phyloP scores from a whole-genome alignment of 2,113 vertebrate genomes.

The Sebastes fasciatus region DNA sequence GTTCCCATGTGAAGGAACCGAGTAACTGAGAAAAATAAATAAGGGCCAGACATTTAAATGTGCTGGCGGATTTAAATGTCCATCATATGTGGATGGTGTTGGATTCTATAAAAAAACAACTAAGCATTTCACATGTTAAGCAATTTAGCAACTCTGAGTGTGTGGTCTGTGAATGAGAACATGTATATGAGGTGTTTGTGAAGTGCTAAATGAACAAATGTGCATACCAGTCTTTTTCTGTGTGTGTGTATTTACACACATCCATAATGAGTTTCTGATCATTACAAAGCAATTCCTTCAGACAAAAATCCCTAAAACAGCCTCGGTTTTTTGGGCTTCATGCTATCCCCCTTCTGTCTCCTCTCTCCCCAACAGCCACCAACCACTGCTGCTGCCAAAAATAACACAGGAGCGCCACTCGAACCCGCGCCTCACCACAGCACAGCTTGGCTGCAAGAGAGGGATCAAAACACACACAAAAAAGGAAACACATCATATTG shows the following conservation, averaged over 20 bases:
- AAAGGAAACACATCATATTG: constrained; percentile 88
- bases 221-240: constrained; percentile 43
- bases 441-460: constrained; percentile 81
- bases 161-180: constrained; percentile 50
- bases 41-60: background rate
- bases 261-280: constrained; percentile 79
- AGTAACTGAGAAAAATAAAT: background rate
- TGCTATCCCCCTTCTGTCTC: constrained; percentile 79
- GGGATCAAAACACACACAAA: constrained; percentile 90
- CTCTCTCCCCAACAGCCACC: constrained; percentile 86
- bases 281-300: constrained; percentile 85
- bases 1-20: constrained; percentile 56
- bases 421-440: constrained; percentile 85
- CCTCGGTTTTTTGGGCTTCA: constrained; percentile 81
- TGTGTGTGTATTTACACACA: constrained; percentile 23
- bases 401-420: constrained; percentile 89
- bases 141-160: constrained; percentile 33
- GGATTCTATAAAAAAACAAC: constrained; percentile 19
- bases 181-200: constrained; percentile 64
- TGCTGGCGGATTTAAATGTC: background rate
- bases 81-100: background rate
- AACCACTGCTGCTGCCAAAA: constrained; percentile 87
- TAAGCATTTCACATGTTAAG: constrained; percentile 15
- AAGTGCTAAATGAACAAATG: constrained; percentile 61
- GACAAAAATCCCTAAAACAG: constrained; percentile 87